Evolutionary conservation across 2,888 invertebrate genomes (phyloP).

Genomic region (Seira musarum): DNA sequence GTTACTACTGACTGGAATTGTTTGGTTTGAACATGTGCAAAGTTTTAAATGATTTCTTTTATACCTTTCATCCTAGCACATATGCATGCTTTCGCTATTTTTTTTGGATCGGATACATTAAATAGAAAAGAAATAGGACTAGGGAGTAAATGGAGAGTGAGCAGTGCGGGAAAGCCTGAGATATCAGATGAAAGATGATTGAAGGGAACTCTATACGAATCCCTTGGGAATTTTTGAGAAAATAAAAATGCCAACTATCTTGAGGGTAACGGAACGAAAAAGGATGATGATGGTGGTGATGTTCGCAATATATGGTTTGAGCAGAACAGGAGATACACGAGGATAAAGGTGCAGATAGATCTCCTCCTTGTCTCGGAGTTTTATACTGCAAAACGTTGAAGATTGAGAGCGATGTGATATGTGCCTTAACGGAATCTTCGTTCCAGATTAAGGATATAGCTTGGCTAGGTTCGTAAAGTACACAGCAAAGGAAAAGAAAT

Average conservation of each 20-base stretch:
- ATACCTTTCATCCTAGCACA: too few relatives aligned
- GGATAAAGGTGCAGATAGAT: constrained; percentile 3
- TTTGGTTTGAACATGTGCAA: too few relatives aligned
- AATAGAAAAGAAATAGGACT: too few relatives aligned
- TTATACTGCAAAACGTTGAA: neutral
- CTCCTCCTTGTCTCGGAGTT: too few relatives aligned
- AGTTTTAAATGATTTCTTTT: too few relatives aligned
- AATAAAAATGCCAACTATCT: constrained; percentile 25
- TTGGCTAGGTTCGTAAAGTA: neutral
- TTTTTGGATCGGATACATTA: too few relatives aligned
- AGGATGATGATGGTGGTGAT: constrained; percentile 1
- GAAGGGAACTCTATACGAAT: constrained; percentile 41
- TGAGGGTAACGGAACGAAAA: constrained; percentile 14
- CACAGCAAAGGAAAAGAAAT: neutral
- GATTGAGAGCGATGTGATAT: neutral
- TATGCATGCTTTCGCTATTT: too few relatives aligned
- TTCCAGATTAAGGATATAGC: neutral
- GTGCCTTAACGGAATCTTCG: constrained; percentile 3
- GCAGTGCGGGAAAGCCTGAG: neutral
- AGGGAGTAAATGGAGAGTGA: constrained; percentile 2
- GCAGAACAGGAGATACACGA: neutral
- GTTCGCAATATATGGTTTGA: neutral
- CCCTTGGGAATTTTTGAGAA: constrained; percentile 32
- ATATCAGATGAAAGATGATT: constrained; percentile 57
- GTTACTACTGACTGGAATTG: too few relatives aligned